Base-by-base conservation (phyloP, 2,797 vertebrate genomes). In the Gymnocypris eckloni region DNA sequence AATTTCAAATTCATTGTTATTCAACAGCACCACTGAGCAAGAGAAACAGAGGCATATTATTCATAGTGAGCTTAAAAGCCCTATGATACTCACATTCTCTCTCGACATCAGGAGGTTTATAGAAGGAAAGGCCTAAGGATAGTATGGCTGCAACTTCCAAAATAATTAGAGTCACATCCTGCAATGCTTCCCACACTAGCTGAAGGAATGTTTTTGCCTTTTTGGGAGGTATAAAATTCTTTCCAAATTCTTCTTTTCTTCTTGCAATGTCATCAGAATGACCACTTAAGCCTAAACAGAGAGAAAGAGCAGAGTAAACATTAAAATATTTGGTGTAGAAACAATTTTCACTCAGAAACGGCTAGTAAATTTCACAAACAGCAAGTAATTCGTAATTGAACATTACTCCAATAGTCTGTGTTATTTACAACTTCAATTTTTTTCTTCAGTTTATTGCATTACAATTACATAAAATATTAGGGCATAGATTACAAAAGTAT, bases 191-290 rank as follows among this genome's bases (percentile, higher is more conserved):
- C 97, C 98, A 99, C 87, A 99, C 97, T 90, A 99, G 97, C 93
- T 98, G 97, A 92, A 99, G 90, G 95, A 99, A 99, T 89, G 98
- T 99, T 97, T 99, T 99, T 95, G 98, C 96, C 96, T 98, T 99
- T 95, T 99, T 99, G 83, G 98, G 98, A 96, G 98, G 98, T 94
- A 99, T 99, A 92, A 97, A 93, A 93, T 99, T 99, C 94, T 96
- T 93, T 93, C 98, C 98, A 92, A 97, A 99, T 93, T 96, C 96
- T 93, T 96, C 94, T 95, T 95, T 97, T 92, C 98, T 96, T 91
- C 96, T 95, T 91, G 96, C 93, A 91, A 99, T 94, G 92, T 99
- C 98, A 86, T 97, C 95, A 77, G 93, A 88, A 4, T 94, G 96
- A 86, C 97, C 97, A 2, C 96, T 96, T 92, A 99, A 95, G 87